Percentiles rank a stretch among this genome's conserved stretches.
Conservation (phyloP, 2,888 invertebrate species). For the Mamestra brassicae region DNA sequence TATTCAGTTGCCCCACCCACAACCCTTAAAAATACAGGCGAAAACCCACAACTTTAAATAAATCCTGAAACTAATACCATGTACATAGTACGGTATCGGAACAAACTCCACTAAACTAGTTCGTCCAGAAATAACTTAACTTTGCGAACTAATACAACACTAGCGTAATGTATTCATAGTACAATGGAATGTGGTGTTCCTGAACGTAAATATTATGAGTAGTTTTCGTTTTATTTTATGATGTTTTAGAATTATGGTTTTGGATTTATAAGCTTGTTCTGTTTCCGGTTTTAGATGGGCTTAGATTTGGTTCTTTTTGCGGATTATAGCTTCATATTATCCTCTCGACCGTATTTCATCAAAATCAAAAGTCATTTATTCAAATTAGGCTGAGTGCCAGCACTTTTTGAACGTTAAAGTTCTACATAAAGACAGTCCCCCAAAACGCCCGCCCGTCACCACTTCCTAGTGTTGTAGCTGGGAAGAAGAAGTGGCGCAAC, state of each 20-base stretch:
- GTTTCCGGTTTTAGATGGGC: background rate
- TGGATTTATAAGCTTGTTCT: background rate
- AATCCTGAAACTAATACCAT: background rate
- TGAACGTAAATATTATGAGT: slow-evolving; percentile 49
- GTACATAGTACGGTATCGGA: slow-evolving; percentile 1
- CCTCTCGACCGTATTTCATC: no score
- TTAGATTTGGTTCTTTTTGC: background rate
- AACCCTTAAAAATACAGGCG: background rate
- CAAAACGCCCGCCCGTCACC: no score
- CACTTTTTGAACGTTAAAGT: no score
- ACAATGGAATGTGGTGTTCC: slow-evolving; percentile 42
- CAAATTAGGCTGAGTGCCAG: no score
- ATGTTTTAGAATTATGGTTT: slow-evolving; percentile 17
- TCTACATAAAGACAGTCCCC: no score
- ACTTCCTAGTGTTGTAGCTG: no score
- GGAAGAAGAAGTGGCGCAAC: no score
- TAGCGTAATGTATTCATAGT: slow-evolving; percentile 29
- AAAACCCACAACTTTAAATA: background rate
- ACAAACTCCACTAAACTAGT: slow-evolving; percentile 37
- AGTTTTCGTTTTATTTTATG: slow-evolving; percentile 24
- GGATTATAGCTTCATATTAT: no score
- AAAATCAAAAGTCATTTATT: no score
- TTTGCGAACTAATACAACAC: slow-evolving; percentile 45
- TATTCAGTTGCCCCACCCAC: no score
- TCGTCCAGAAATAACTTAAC: slow-evolving; percentile 30